Evolutionary conservation across 2,888 invertebrate species (phyloP).

Genomic region (Drosophila incognita): DNA sequence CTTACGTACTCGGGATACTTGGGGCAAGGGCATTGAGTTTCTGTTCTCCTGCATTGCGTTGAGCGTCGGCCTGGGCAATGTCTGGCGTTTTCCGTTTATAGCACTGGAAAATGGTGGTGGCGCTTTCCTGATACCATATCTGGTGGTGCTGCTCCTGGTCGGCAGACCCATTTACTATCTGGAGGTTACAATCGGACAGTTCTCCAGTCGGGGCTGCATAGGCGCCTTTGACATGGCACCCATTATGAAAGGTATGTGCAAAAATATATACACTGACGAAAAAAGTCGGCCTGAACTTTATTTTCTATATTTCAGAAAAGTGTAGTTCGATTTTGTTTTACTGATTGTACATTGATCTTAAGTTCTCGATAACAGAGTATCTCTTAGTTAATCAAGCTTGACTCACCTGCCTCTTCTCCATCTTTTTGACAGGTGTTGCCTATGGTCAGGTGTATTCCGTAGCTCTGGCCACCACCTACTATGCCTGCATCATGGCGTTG

Average conservation of each 20-base stretch:
- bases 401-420: too few relatives aligned
- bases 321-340: too few relatives aligned
- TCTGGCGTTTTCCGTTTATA: conserved; percentile 89
- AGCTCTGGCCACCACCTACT: conserved; percentile 88
- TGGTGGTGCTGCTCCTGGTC: conserved; percentile 88
- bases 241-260: conserved; percentile 88
- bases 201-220: conserved; percentile 89
- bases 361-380: background rate
- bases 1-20: conserved; percentile 83
- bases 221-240: conserved; percentile 89
- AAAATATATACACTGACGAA: too few relatives aligned
- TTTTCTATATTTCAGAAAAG: too few relatives aligned
- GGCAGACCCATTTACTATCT: conserved; percentile 90
- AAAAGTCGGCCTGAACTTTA: too few relatives aligned
- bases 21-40: conserved; percentile 88
- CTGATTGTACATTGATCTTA: background rate
- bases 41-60: conserved; percentile 87
- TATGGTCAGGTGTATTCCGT: conserved; percentile 87
- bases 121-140: conserved; percentile 89
- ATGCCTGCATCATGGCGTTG: conserved; percentile 88
- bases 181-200: conserved; percentile 91
- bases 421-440: conserved; percentile 85
- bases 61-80: conserved; percentile 89
- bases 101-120: conserved; percentile 89
- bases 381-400: background rate